A percentile compares a stretch with the other conserved stretches of the same genome.
Conservation (phyloP, 2,888 invertebrate genomes). For the Archips crataeganus region DNA sequence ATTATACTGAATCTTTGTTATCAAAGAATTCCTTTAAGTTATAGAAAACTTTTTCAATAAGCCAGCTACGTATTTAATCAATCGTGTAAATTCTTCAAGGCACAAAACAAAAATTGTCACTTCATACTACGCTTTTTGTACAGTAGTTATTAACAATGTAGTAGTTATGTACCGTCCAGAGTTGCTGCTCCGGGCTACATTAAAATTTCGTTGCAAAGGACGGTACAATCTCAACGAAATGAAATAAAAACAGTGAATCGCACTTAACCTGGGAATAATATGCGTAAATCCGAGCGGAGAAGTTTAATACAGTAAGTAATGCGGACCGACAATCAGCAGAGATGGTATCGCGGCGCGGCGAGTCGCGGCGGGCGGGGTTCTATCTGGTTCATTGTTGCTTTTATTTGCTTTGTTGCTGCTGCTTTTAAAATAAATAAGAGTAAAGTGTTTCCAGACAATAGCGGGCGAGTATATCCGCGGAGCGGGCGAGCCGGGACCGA, state of each 20-base stretch:
- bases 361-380: constrained; percentile 14
- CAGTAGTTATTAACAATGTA: background rate
- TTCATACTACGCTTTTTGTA: no score
- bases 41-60: no score
- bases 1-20: no score
- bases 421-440: constrained; percentile 40
- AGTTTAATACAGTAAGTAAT: constrained; percentile 39
- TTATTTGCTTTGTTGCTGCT: constrained; percentile 37
- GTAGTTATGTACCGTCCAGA: background rate
- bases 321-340: constrained; percentile 37
- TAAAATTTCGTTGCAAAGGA: background rate
- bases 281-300: constrained; percentile 15
- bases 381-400: constrained; percentile 41
- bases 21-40: no score
- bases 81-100: no score
- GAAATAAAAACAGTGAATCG: constrained; percentile 15
- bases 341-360: constrained; percentile 15
- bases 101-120: no score
- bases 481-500: constrained; percentile 42
- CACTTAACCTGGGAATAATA: constrained; percentile 28
- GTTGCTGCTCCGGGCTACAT: background rate
- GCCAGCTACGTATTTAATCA: no score
- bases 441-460: constrained; percentile 38
- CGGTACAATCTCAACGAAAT: background rate
- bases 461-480: constrained; percentile 14